Evolutionary conservation across 2,113 vertebrate genomes (phyloP).

Genomic region (Entelurus aequoreus): DNA sequence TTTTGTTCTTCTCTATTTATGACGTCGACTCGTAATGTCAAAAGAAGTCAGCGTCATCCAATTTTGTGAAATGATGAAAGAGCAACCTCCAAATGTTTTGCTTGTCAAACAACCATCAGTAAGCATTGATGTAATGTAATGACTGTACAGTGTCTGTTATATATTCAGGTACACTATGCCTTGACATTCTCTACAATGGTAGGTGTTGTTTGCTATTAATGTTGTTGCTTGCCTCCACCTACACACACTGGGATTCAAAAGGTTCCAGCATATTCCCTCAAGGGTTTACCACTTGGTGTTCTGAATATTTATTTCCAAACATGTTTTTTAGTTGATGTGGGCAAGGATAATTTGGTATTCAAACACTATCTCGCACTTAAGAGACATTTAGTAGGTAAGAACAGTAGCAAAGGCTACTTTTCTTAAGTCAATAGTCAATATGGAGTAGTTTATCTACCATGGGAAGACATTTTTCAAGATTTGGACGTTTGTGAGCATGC

Average conservation of each 20-base stretch:
- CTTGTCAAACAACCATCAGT: background rate
- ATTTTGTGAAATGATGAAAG: too few relatives aligned
- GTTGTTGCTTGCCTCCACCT: slow-evolving; percentile 30
- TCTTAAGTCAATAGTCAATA: too few relatives aligned
- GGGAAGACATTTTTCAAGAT: too few relatives aligned
- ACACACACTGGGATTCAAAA: slow-evolving; percentile 37
- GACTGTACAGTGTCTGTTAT: background rate
- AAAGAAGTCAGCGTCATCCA: too few relatives aligned
- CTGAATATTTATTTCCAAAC: slow-evolving; percentile 27
- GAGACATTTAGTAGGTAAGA: background rate
- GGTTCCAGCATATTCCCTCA: slow-evolving; percentile 32
- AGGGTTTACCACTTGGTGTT: slow-evolving; percentile 32
- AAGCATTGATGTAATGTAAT: background rate
- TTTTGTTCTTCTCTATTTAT: too few relatives aligned
- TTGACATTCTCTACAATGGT: slow-evolving; percentile 7
- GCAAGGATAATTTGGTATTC: slow-evolving; percentile 13
- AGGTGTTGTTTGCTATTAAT: slow-evolving; percentile 28
- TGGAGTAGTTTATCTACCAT: too few relatives aligned
- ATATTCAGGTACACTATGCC: slow-evolving; percentile 1
- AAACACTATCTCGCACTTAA: background rate
- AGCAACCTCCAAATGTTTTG: too few relatives aligned
- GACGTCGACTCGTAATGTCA: too few relatives aligned
- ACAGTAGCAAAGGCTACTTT: too few relatives aligned
- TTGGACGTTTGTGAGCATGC: too few relatives aligned
- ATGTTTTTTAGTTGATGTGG: slow-evolving; percentile 32